These are phyloP conservation scores for Lamellibrachia satsuma DNA, from an alignment of 2,888 invertebrate species.

Conservation along the genomic window DNA sequence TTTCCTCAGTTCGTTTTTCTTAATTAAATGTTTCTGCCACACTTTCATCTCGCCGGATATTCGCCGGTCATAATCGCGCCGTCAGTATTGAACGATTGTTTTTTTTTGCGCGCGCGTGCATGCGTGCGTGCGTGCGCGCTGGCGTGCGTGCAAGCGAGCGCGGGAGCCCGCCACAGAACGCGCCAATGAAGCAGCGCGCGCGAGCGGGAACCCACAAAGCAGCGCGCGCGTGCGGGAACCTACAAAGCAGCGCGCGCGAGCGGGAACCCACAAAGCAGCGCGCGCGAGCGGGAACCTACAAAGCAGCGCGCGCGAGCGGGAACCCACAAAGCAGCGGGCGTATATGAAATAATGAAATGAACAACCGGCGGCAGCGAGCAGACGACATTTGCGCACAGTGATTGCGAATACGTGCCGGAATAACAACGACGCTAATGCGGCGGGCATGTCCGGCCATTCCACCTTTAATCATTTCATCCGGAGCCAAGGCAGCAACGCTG, in stretches of 20 bases:
- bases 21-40: slow-evolving; percentile 27
- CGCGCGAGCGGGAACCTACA: background rate
- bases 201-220: background rate
- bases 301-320: background rate
- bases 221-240: background rate
- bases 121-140: background rate
- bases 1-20: slow-evolving; percentile 25
- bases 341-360: background rate
- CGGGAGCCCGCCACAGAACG: background rate
- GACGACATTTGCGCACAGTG: background rate
- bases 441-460: slow-evolving; percentile 17
- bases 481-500: background rate
- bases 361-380: background rate
- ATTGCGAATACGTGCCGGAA: background rate
- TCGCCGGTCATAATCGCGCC: background rate
- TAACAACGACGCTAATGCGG: background rate
- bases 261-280: background rate
- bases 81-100: background rate
- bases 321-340: background rate
- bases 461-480: slow-evolving; percentile 9
- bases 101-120: background rate
- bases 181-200: background rate
- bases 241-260: too few relatives aligned
- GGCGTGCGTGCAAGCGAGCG: background rate
- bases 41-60: slow-evolving; percentile 25